These are phyloP conservation scores for Lasioglossum zephyrum DNA, from an alignment of 2,888 invertebrate species.

Conservation along the genomic window DNA sequence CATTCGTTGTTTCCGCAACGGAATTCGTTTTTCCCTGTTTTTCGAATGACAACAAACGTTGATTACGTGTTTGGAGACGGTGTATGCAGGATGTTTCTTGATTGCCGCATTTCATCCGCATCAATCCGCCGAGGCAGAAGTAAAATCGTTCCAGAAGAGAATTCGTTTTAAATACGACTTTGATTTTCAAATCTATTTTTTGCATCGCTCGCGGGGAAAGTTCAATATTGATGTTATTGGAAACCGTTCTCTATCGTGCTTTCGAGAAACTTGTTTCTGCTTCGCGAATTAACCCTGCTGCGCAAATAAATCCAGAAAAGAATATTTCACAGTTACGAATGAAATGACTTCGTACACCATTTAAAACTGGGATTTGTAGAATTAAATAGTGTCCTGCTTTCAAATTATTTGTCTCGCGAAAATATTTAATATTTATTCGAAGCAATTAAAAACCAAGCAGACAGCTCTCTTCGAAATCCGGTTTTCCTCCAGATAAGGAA, in stretches of 20 bases:
- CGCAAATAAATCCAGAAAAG: background rate
- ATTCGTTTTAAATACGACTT: conserved; percentile 28
- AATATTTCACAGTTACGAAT: background rate
- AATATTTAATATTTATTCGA: too few species aligned
- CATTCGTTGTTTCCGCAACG: conserved; percentile 66
- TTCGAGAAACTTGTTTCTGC: background rate
- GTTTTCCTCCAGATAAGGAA: too few species aligned
- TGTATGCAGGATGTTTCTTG: conserved; percentile 11
- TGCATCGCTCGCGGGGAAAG: background rate
- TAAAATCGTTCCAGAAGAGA: conserved; percentile 4
- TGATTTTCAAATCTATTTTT: conserved; percentile 7
- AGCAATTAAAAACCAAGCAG: too few species aligned
- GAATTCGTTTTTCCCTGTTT: conserved; percentile 61
- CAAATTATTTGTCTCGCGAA: background rate
- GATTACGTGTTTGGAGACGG: conserved; percentile 52
- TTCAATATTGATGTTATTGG: background rate
- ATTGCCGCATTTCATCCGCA: conserved; percentile 26
- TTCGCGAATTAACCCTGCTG: background rate
- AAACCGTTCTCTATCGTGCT: background rate
- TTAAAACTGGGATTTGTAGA: background rate
- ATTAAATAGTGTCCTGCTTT: background rate
- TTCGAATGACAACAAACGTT: conserved; percentile 53
- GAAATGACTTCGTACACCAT: background rate
- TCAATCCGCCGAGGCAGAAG: background rate
- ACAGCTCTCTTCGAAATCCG: too few species aligned